Conservation (phyloP, 2,888 invertebrate genomes). For the Agonopterix heracliana region DNA sequence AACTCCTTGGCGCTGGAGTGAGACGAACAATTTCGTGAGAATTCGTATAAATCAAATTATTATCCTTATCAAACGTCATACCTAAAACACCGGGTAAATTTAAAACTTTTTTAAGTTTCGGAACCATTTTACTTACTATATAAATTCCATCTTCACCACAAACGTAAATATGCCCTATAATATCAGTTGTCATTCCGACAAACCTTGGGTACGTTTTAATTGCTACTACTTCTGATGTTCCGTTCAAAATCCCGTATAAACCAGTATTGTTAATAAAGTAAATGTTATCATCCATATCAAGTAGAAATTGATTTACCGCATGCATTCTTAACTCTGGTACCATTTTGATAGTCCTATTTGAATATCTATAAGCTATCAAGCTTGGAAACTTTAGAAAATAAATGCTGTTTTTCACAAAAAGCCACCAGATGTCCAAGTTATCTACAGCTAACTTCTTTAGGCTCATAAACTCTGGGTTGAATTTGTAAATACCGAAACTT, state of each 20-base stretch:
- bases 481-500: slow-evolving; percentile 56
- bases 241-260: slow-evolving; percentile 40
- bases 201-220: slow-evolving; percentile 42
- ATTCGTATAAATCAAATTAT: slow-evolving; percentile 56
- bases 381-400: slow-evolving; percentile 58
- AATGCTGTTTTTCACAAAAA: slow-evolving; percentile 39
- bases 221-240: slow-evolving; percentile 22
- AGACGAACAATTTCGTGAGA: slow-evolving; percentile 50
- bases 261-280: slow-evolving; percentile 56
- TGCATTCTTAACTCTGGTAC: slow-evolving; percentile 29
- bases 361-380: slow-evolving; percentile 43
- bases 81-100: slow-evolving; percentile 48
- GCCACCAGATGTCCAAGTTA: slow-evolving; percentile 61
- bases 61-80: slow-evolving; percentile 48
- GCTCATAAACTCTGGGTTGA: slow-evolving; percentile 28
- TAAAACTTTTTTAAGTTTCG: slow-evolving; percentile 43
- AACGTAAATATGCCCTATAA: slow-evolving; percentile 40
- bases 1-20: slow-evolving; percentile 16
- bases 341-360: slow-evolving; percentile 31
- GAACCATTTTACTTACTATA: slow-evolving; percentile 38
- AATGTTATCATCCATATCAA: slow-evolving; percentile 43
- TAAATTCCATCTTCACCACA: slow-evolving; percentile 58
- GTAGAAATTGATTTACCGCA: slow-evolving; percentile 50
- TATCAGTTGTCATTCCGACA: slow-evolving; percentile 46
- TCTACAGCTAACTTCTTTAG: slow-evolving; percentile 37